These are phyloP conservation scores for Timandra comae DNA, from an alignment of 2,888 invertebrate species.

Conservation along the genomic window DNA sequence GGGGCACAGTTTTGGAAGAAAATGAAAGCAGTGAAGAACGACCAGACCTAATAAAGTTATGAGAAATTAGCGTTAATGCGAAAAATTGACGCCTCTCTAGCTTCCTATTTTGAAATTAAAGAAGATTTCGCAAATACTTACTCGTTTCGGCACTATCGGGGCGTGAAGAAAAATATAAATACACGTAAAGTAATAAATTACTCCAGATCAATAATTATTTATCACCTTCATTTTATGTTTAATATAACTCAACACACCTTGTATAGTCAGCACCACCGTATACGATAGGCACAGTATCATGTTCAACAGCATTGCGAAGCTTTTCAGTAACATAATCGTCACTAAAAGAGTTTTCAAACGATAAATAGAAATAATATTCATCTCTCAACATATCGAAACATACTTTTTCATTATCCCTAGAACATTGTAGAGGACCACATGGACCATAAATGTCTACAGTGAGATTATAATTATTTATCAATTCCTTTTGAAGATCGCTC, in stretches of 20 bases:
- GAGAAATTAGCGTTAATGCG: no score
- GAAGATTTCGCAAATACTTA: no score
- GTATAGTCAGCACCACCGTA: slow-evolving; percentile 79
- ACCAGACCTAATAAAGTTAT: no score
- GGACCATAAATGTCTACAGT: slow-evolving; percentile 37
- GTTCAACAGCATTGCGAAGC: slow-evolving; percentile 50
- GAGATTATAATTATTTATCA: slow-evolving; percentile 30
- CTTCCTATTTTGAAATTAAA: no score
- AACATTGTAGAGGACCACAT: slow-evolving; percentile 34
- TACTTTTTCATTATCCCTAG: slow-evolving; percentile 18
- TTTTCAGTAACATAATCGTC: slow-evolving; percentile 51
- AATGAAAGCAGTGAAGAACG: no score
- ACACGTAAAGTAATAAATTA: no score
- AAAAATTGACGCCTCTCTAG: no score
- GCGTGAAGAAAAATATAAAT: no score
- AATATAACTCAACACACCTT: slow-evolving; percentile 30
- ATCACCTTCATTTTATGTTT: no score
- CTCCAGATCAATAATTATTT: no score
- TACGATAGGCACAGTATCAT: slow-evolving; percentile 79
- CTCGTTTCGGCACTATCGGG: no score
- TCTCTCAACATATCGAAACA: slow-evolving; percentile 30
- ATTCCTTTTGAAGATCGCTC: slow-evolving; percentile 19
- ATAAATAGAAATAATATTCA: slow-evolving; percentile 46
- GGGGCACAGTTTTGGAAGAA: no score
- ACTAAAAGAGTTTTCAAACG: slow-evolving; percentile 43